These are phyloP conservation scores for Cheumatopsyche charites DNA, from an alignment of 1,140 invertebrate species.

Conservation along the genomic window DNA sequence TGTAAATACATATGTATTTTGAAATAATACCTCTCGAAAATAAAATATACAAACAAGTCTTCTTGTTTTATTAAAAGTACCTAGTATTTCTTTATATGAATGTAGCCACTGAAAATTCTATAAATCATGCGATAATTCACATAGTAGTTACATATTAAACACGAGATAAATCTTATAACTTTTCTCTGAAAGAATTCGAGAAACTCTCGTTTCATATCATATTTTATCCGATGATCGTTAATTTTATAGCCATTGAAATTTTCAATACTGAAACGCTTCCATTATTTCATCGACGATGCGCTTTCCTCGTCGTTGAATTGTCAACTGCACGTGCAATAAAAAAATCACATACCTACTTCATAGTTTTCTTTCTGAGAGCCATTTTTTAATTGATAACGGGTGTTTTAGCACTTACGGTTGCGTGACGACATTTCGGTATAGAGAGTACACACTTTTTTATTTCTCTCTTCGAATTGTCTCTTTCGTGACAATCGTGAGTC, in stretches of 20 bases:
- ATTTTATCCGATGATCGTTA: too few relatives aligned
- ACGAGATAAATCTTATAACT: too few relatives aligned
- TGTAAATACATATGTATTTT: constrained; percentile 18
- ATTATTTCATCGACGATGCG: neutral
- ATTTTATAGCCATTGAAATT: too few relatives aligned
- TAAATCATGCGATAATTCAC: too few relatives aligned
- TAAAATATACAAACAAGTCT: constrained; percentile 9
- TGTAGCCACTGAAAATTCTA: too few relatives aligned
- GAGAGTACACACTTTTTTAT: neutral
- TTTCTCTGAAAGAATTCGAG: too few relatives aligned
- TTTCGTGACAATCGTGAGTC: constrained; percentile 14
- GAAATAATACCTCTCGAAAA: constrained; percentile 15
- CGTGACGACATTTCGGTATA: constrained; percentile 31
- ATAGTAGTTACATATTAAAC: too few relatives aligned
- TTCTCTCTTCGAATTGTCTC: constrained; percentile 26
- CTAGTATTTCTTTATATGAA: too few relatives aligned
- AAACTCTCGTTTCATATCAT: too few relatives aligned
- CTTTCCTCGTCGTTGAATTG: neutral
- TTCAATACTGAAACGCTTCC: neutral
- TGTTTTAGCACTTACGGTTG: constrained; percentile 33
- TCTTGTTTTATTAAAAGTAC: too few relatives aligned
- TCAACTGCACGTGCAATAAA: too few relatives aligned
- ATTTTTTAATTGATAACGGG: constrained; percentile 36
- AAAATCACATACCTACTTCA: too few relatives aligned
- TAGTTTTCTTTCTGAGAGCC: constrained; percentile 1